Evolutionary conservation across 2,113 vertebrate genomes (phyloP).

Genomic region (Channa argus): DNA sequence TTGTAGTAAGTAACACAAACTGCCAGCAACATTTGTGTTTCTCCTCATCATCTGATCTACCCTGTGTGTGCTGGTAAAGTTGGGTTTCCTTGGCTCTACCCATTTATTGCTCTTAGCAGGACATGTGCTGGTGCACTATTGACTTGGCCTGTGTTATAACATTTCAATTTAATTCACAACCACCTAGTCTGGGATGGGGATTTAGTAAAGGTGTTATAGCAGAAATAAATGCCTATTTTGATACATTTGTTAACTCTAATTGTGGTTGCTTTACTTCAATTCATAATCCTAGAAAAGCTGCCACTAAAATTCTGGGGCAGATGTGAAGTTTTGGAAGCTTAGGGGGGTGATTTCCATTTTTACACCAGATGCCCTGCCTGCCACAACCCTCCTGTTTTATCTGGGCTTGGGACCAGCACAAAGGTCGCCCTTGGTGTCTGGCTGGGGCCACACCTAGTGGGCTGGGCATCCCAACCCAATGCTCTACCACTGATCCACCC

Average conservation of each 20-base stretch:
- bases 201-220: slow-evolving; percentile 30
- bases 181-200: slow-evolving; percentile 41
- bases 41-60: slow-evolving; percentile 15
- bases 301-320: background rate
- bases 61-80: slow-evolving; percentile 8
- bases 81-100: slow-evolving; percentile 38
- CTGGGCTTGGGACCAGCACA: too few species aligned
- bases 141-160: slow-evolving; percentile 67
- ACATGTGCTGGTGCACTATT: slow-evolving; percentile 62
- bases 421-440: too few species aligned
- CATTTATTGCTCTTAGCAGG: slow-evolving; percentile 59
- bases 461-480: too few species aligned
- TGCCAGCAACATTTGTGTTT: background rate
- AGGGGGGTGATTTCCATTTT: background rate
- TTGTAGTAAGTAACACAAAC: too few species aligned
- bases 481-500: too few species aligned
- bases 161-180: slow-evolving; percentile 73
- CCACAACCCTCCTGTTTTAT: too few species aligned
- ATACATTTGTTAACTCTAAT: slow-evolving; percentile 10
- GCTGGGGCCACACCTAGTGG: too few species aligned
- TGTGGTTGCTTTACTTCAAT: background rate
- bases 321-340: background rate
- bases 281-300: background rate
- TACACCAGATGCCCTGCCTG: too few species aligned
- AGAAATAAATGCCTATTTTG: slow-evolving; percentile 11